Evolutionary conservation across 2,113 vertebrate species (phyloP), one percentile per base, ranked within the genome.

Genomic region (Centrocercus urophasianus): DNA sequence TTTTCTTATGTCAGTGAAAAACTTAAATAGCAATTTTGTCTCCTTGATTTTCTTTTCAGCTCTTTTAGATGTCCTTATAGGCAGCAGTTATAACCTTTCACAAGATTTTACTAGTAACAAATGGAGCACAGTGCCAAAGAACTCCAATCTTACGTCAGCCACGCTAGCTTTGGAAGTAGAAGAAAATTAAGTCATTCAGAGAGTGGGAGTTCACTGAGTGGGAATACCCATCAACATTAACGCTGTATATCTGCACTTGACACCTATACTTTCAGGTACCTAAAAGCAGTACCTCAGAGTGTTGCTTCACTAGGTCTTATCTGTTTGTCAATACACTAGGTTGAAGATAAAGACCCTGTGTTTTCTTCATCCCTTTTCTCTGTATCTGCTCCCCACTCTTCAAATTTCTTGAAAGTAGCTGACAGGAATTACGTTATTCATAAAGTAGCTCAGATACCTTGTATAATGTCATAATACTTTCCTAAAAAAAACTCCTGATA

Each of bases 1-100:
- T 92, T 84, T 88, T 92, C 83, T 83, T 40, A 67, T 30, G 61
- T 60, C 73, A 88, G 19, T 50, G 72, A 88, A 86, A 81, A 50
- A 71, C 30, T 86, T 80, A 32, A 74, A 73, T 14, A 59, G 60
- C 27, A 63, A 13, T 71, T 86, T 48, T 52, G 38, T 77, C 34
- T 59, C 27, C 50, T 40, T 57, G 16, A 27, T 9, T 73, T 80
- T 73, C 72, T 73, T 57, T 90, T 63, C 4, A 71, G 42, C 61
- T 86, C 52, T 34, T 81, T 86, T 86, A 93, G 47, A 60, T 47
- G 71, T 64, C 74, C 91, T 79, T 82, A 79, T 32, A 69, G 50
- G 7, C 52, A 65, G 70, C 15, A 72, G 47, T 84, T 67, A 60
- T 5, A 86, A 13, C 21, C 11, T 27, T 81, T 81, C 70, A 72